Evolutionary conservation across 2,113 vertebrate species (phyloP).

Genomic region (Lucifuga dentata): DNA sequence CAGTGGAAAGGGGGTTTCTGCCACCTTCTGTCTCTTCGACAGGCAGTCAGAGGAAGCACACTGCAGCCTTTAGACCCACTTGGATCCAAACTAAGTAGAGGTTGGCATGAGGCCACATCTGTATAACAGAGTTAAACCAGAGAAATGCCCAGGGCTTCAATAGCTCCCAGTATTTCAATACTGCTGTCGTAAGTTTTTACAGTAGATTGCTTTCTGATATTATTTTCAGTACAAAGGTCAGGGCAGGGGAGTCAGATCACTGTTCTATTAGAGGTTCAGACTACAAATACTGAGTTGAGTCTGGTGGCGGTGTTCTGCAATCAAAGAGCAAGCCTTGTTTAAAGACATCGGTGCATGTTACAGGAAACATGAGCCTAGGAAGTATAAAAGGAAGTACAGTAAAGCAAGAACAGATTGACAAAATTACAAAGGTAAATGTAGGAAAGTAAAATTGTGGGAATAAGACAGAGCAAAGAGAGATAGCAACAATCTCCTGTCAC

Average conservation of each 20-base stretch:
- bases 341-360: conserved; percentile 18
- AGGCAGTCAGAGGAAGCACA: too few species aligned
- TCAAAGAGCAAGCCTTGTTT: conserved; percentile 49
- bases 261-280: conserved; percentile 20
- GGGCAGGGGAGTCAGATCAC: conserved; percentile 47
- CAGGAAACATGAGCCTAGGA: conserved; percentile 27
- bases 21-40: too few species aligned
- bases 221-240: conserved; percentile 40
- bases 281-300: conserved; percentile 32
- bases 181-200: conserved; percentile 4
- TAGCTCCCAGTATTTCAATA: not conserved
- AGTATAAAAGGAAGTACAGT: conserved; percentile 9
- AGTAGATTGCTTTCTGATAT: not conserved
- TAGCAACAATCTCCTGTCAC: not conserved
- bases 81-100: conserved; percentile 38
- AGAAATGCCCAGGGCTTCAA: not conserved
- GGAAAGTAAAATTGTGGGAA: conserved; percentile 2
- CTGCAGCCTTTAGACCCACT: too few species aligned
- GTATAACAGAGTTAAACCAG: not conserved
- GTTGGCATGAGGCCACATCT: conserved; percentile 24
- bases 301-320: not conserved
- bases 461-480: not conserved
- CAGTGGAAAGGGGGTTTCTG: too few species aligned
- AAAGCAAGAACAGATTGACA: too few species aligned
- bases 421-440: conserved; percentile 38